phyloP scores from a whole-genome alignment of 2,797 vertebrate genomes.

The Sebastes aleutianus region DNA sequence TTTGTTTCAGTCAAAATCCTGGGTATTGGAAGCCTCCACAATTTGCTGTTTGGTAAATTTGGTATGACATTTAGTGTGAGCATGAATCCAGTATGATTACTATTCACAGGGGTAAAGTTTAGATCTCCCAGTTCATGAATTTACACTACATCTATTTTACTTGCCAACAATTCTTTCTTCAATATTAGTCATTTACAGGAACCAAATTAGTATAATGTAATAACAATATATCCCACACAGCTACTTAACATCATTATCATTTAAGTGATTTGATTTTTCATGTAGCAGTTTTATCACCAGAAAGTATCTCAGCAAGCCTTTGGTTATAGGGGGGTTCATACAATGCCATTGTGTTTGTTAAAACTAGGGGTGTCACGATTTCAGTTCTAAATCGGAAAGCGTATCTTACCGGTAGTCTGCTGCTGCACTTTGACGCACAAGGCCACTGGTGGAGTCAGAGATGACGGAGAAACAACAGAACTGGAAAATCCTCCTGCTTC shows the following conservation, averaged over 20 bases:
- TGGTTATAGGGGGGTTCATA: too few species aligned
- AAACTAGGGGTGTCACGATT: too few species aligned
- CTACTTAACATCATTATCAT: background rate
- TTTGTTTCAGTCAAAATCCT: background rate
- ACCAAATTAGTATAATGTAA: background rate
- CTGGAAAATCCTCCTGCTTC: too few species aligned
- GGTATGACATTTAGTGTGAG: background rate
- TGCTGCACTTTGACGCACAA: too few species aligned
- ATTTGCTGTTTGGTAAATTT: background rate
- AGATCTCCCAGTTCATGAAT: background rate
- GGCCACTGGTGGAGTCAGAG: too few species aligned
- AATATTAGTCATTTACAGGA: background rate
- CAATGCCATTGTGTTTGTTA: too few species aligned
- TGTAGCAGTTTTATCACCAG: background rate
- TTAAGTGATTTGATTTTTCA: background rate
- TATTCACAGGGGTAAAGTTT: background rate
- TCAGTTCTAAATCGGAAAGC: too few species aligned
- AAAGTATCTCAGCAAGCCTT: background rate
- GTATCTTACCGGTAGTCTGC: too few species aligned
- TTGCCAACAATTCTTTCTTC: background rate
- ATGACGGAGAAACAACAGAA: too few species aligned
- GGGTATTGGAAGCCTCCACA: background rate
- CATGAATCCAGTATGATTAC: too few species aligned
- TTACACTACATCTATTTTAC: background rate
- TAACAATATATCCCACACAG: background rate